phyloP scores from a whole-genome alignment of 2,113 vertebrate species.

The Corythoichthys haematopterus region DNA sequence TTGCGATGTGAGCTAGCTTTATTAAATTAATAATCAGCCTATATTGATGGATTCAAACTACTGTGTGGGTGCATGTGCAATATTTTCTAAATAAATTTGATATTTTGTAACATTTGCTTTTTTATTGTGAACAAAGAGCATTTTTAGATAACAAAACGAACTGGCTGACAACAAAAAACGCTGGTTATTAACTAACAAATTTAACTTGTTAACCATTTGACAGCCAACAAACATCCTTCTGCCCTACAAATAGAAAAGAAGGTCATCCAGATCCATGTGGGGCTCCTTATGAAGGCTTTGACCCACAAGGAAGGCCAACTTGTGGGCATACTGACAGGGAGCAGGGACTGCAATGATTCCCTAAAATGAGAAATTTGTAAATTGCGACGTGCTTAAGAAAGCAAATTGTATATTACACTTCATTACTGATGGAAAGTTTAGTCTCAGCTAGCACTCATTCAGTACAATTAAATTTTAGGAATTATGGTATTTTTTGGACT shows the following conservation, averaged over 20 bases:
- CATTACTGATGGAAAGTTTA: not conserved
- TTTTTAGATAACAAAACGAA: not conserved
- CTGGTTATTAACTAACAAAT: not conserved
- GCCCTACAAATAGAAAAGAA: slow-evolving; percentile 85
- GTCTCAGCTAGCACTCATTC: too few species aligned
- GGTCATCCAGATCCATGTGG: slow-evolving; percentile 72
- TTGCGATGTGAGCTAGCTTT: slow-evolving; percentile 84
- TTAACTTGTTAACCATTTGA: not conserved
- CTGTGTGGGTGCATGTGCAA: slow-evolving; percentile 94
- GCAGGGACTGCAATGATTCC: slow-evolving; percentile 89
- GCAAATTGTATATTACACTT: not conserved
- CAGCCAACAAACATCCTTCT: not conserved
- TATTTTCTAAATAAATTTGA: slow-evolving; percentile 93
- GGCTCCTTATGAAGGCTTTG: slow-evolving; percentile 89
- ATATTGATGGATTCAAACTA: slow-evolving; percentile 81
- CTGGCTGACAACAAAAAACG: not conserved
- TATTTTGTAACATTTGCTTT: slow-evolving; percentile 83
- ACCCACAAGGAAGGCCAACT: slow-evolving; percentile 90
- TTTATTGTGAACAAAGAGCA: not conserved
- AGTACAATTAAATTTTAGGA: too few species aligned
- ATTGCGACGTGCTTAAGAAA: not conserved
- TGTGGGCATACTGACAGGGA: slow-evolving; percentile 94
- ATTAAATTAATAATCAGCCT: slow-evolving; percentile 77
- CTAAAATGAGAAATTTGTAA: slow-evolving; percentile 47
- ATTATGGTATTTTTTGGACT: too few species aligned